Evolutionary conservation across 2,888 invertebrate genomes (phyloP), one percentile per base, ranked within the genome.

Genomic region (Chaitophorus viminalis): DNA sequence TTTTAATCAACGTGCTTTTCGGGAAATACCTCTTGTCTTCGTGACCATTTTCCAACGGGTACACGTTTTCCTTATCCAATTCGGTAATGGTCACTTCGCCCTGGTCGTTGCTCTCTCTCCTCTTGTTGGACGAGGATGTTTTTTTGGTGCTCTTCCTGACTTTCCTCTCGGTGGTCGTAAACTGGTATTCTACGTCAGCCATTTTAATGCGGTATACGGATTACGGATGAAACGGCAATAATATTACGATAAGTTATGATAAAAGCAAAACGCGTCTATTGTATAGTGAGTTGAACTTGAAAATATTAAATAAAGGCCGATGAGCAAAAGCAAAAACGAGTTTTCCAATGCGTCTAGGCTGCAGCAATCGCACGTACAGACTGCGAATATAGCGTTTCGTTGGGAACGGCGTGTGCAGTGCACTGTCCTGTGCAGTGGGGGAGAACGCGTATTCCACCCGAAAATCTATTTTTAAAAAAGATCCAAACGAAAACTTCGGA

Each of bases 161-260:
- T 93, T 97, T 97, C 92, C 96, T 96, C 92, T 96, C 94, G 91
- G 96, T 96, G 91, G 96, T 95, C 92, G 94, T 95, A 92, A 95
- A 95, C 93, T 96, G 95, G 93, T 96, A 95, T 92, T 97, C 97
- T 91, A 97, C 96, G 94, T 97, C 97, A 92, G 96, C 97, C 97
- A 97, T 97, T 93, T 36, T 72, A 65, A 68, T 29, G n/a, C 18
- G 52, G 36, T 74, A 18, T 33, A 52, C 33, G 54, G 29, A 52
- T 25, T 46, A 60, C 18, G n/a, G 70, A 82, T 39, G 54, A 78
- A 84, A 77, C 75, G 83, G n/a, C 21, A 60, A 25, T 60, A 25
- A 60, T 74, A 60, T 46, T 46, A 17, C 29, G 21, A 18, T 36
- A 65, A 60, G 33, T 21, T 3, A 79, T 65, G n/a, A 17, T 8